Conservation (phyloP, 2,888 invertebrate species). For the Drosophila pegasa region DNA sequence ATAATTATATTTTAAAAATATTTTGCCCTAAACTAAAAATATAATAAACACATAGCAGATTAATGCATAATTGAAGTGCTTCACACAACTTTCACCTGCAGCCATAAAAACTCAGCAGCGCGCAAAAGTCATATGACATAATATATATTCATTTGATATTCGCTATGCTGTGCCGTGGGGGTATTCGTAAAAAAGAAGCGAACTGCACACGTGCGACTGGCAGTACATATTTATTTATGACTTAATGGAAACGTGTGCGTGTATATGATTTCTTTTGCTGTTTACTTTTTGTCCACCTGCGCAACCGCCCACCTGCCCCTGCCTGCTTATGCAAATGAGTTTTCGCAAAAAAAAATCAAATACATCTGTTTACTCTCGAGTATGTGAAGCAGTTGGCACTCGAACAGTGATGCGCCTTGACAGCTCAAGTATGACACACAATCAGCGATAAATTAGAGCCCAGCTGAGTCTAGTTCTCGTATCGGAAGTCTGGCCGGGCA, state of each 20-base stretch:
- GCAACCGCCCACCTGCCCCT: constrained; percentile 3
- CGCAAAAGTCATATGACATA: constrained; percentile 36
- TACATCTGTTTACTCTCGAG: constrained; percentile 18
- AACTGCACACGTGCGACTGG: constrained; percentile 14
- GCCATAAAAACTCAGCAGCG: constrained; percentile 44
- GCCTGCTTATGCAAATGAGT: constrained; percentile 49
- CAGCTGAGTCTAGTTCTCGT: not conserved
- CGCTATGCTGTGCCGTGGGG: constrained; percentile 52
- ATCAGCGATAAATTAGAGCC: constrained; percentile 2
- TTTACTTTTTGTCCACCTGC: not conserved
- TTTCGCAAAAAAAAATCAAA: constrained; percentile 22
- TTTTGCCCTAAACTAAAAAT: too few relatives aligned
- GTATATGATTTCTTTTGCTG: not conserved
- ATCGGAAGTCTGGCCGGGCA: not conserved
- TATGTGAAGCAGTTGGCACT: constrained; percentile 1
- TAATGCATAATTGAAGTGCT: not conserved
- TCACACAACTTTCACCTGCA: constrained; percentile 3
- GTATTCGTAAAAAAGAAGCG: not conserved
- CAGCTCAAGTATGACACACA: not conserved
- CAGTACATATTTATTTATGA: constrained; percentile 25
- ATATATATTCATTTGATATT: constrained; percentile 54
- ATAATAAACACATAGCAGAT: not conserved
- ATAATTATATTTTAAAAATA: too few relatives aligned
- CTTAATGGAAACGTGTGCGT: constrained; percentile 25
- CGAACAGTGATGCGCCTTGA: constrained; percentile 18